Evolutionary conservation across 2,113 vertebrate species (phyloP).

Genomic region (Dasypus novemcinctus): DNA sequence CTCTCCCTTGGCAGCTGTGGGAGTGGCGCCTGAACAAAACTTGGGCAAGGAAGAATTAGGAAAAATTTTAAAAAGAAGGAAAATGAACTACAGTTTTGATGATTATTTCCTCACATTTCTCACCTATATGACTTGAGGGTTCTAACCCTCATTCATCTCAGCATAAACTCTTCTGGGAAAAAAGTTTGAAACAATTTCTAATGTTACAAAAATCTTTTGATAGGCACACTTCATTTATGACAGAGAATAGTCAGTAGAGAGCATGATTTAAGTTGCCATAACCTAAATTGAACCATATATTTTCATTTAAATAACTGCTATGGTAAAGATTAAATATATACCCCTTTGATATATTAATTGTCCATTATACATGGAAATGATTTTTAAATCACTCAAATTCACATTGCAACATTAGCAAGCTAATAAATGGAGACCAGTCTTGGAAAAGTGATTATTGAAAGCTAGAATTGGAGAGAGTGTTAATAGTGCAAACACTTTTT

Average conservation of each 20-base stretch:
- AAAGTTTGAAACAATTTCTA: conserved; percentile 25
- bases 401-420: conserved; percentile 53
- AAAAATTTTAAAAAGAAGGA: background rate
- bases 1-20: background rate
- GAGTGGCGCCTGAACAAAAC: background rate
- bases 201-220: conserved; percentile 22
- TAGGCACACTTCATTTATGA: conserved; percentile 40
- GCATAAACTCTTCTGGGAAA: background rate
- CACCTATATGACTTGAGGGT: background rate
- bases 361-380: conserved; percentile 53
- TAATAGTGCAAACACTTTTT: background rate
- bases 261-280: conserved; percentile 48
- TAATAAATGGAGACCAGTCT: conserved; percentile 65
- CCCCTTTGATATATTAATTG: conserved; percentile 54
- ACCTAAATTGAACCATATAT: conserved; percentile 56
- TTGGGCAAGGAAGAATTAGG: background rate
- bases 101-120: background rate
- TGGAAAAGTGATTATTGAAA: conserved; percentile 42
- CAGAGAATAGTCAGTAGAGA: conserved; percentile 36
- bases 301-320: conserved; percentile 63
- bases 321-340: conserved; percentile 43
- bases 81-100: background rate
- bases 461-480: background rate
- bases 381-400: conserved; percentile 65
- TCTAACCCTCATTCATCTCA: background rate